phyloP scores from a whole-genome alignment of 2,888 invertebrate species.

The Rutpela maculata region DNA sequence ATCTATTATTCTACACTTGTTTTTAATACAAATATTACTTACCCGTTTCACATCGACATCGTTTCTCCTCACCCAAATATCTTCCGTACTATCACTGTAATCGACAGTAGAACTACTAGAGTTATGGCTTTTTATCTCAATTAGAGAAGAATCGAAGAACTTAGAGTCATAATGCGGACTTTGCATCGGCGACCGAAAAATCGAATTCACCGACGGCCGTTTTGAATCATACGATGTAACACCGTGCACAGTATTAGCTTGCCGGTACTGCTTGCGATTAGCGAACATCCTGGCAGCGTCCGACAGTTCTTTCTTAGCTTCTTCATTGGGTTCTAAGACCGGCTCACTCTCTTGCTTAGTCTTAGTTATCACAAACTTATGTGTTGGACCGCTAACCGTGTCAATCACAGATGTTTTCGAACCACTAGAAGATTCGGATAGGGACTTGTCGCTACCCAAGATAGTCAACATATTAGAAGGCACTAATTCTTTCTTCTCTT shows the following conservation, averaged over 20 bases:
- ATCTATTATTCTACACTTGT: no score
- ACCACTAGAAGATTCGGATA: conserved; percentile 69
- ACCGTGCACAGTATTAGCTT: conserved; percentile 81
- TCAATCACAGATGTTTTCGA: conserved; percentile 73
- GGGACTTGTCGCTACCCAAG: conserved; percentile 72
- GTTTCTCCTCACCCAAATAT: conserved; percentile 83
- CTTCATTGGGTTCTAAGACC: conserved; percentile 73
- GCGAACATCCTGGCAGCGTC: conserved; percentile 75
- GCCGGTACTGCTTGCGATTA: conserved; percentile 74
- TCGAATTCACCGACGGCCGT: conserved; percentile 78
- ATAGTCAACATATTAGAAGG: conserved; percentile 69
- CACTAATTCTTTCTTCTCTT: conserved; percentile 71
- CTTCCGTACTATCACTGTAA: conserved; percentile 77
- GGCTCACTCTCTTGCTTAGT: conserved; percentile 66
- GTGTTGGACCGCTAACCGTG: conserved; percentile 73
- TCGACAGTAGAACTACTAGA: conserved; percentile 79
- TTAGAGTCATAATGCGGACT: conserved; percentile 85
- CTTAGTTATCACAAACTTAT: conserved; percentile 77
- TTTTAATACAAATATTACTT: conserved; percentile 67
- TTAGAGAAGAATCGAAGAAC: conserved; percentile 88
- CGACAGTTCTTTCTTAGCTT: conserved; percentile 73
- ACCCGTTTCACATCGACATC: conserved; percentile 75
- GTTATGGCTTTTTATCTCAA: conserved; percentile 87
- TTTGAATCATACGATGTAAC: conserved; percentile 78
- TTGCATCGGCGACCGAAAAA: conserved; percentile 77